Base-by-base conservation (phyloP, 1,140 invertebrate genomes). In the Glossosoma conforme region DNA sequence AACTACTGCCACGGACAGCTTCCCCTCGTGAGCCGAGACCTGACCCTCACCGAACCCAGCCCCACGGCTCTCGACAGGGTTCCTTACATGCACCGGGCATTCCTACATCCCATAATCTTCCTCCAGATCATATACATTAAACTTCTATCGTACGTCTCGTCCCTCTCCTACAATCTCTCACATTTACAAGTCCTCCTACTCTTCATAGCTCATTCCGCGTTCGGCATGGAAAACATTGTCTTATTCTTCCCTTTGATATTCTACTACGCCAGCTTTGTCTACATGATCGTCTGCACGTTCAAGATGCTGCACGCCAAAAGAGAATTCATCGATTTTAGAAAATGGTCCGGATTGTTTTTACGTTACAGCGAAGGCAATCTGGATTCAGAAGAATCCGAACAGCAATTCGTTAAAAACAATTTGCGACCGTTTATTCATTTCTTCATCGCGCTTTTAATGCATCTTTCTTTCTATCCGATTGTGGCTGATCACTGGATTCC, bases 381-480 rank as follows among this genome's bases (percentile, higher is more conserved):
- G 1, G 84, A 90, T 60, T 76, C 87, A 0, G 79, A 87, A 8
- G 82, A 88, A 53, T 87, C 87, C 0, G 86, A 91, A 54, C 85
- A 85, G 62, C 79, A 86, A 35, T 91, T 88, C 55, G 82, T 89
- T n/a, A 73, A 81, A 19, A 91, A 90, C 59, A 89, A 91, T 61
- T 66, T 91, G 17, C 84, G 83, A 32, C 87, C 89, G 0, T 91
- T 87, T 59, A 68, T 83, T 20, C 81, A 88, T 28, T 92, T 85
- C 66, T 91, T 92, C 60, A 61, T 84, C 13, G 78, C 85, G 0
- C 66, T 92, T 6, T 74, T 90, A 2, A 59, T 84, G 0, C 87
- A 89, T 71, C 70, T 91, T 11, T 76, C 87, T 21, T 72, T 87
- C 1, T 90, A 88, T 64, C 87, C 89, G 0, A 65, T 89, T 13